Conservation (phyloP, 2,888 invertebrate genomes). For the Torymus aiolomorphi region DNA sequence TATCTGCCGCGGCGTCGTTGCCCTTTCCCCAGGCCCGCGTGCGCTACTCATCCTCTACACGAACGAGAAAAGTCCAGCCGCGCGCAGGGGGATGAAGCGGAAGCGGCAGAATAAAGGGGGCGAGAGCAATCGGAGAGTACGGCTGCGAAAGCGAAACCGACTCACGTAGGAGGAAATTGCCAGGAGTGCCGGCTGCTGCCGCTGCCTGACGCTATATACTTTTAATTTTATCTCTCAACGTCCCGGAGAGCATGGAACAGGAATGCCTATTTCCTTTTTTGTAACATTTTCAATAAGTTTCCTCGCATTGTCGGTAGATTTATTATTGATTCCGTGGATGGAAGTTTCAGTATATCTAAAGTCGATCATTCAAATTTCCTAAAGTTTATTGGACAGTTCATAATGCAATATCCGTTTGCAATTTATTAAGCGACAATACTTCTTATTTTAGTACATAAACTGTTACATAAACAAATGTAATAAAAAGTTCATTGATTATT, state of each 20-base stretch:
- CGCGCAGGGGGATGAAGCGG: background rate
- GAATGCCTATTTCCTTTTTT: conserved; percentile 23
- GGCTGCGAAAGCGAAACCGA: conserved; percentile 27
- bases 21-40: too few relatives aligned
- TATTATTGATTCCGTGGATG: too few relatives aligned
- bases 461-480: too few relatives aligned
- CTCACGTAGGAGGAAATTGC: conserved; percentile 51
- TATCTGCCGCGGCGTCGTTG: background rate
- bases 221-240: conserved; percentile 46
- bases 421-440: too few relatives aligned
- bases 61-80: conserved; percentile 6
- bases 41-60: background rate
- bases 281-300: background rate
- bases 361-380: too few relatives aligned
- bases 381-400: too few relatives aligned
- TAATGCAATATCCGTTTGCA: too few relatives aligned
- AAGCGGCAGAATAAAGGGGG: too few relatives aligned
- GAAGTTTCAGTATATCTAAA: too few relatives aligned
- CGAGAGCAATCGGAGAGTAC: background rate
- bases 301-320: too few relatives aligned
- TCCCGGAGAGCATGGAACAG: conserved; percentile 22
- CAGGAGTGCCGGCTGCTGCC: conserved; percentile 29
- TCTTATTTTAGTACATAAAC: too few relatives aligned
- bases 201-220: conserved; percentile 30
- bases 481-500: too few relatives aligned